Base-by-base conservation (phyloP, 2,888 invertebrate genomes). In the Villa cingulata region DNA sequence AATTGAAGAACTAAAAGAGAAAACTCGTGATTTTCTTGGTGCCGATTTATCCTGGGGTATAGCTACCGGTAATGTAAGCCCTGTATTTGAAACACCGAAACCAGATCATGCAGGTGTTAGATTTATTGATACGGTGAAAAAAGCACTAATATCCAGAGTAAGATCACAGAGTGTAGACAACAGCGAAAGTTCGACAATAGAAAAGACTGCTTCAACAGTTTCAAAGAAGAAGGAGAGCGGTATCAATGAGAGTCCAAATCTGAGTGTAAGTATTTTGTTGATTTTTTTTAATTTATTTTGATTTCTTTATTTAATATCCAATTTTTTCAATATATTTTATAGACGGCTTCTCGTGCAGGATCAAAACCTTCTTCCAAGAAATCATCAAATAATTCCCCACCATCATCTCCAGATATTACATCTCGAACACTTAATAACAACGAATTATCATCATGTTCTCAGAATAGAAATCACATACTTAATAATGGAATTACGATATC, bases 51-150 rank as follows among this genome's bases (percentile, higher is more conserved):
- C 55, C 15, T 62, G 70, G 4, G 70, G 70, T 2, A 32, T 12
- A 32, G 10, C 29, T 12, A 14, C 12, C 12, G 50, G 59, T 10
- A 57, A 63, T 14, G 58, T 18, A 41, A 78, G 74, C 41, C 77
- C 76, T 48, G 80, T 83, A 5, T 80, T 84, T 0, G 83, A 85
- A 40, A 82, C 85, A 0, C 81, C 85, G 9, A 83, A 82, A 56
- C 78, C 83, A 45, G 86, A 86, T 49, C 83, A 67, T 49, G 80
- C 87, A 1, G 88, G 87, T 1, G 79, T 84, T 4, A 74, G 88
- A 54, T 89, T 91, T 61, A 85, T 92, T 54, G 90, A 91, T 62
- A 89, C 90, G 1, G 90, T 92, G 17, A 83, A 86, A 61, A 91
- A 91, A 64, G 91, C 86, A 2, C 73, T 88, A 54, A 88, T 83